Evolutionary conservation across 1,140 invertebrate species (phyloP).

Genomic region (Macrobrachium rosenbergii): DNA sequence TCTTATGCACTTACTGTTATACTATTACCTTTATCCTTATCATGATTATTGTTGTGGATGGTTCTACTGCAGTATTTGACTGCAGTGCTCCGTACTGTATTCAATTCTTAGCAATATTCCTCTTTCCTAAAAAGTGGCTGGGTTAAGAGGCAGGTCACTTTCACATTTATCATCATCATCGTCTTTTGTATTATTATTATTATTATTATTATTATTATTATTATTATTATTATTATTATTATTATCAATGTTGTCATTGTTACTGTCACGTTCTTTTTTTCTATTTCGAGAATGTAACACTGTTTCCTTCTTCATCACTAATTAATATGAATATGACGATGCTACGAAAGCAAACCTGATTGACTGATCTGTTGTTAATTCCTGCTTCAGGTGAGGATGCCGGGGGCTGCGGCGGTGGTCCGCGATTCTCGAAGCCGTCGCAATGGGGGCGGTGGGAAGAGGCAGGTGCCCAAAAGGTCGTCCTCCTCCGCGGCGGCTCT

Average conservation of each 20-base stretch:
- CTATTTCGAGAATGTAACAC: no score
- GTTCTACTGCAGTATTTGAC: no score
- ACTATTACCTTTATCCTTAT: no score
- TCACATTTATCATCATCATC: no score
- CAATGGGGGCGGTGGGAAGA: background rate
- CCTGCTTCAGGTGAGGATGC: constrained; percentile 15
- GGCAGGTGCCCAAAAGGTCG: background rate
- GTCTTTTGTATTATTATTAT: background rate
- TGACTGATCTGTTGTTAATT: no score
- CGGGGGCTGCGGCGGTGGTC: background rate
- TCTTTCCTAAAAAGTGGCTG: no score
- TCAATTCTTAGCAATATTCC: no score
- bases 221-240: background rate
- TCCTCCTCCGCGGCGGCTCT: background rate
- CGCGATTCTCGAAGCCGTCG: background rate
- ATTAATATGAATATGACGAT: background rate
- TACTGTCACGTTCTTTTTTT: background rate
- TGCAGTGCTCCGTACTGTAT: no score
- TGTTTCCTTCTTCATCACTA: no score
- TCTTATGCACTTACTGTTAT: no score
- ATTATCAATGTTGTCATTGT: background rate
- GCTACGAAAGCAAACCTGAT: background rate
- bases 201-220: background rate
- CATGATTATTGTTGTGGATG: no score
- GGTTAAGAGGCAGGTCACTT: no score